phyloP scores from a whole-genome alignment of 1,140 invertebrate genomes.

The Trichonephila clavipes region DNA sequence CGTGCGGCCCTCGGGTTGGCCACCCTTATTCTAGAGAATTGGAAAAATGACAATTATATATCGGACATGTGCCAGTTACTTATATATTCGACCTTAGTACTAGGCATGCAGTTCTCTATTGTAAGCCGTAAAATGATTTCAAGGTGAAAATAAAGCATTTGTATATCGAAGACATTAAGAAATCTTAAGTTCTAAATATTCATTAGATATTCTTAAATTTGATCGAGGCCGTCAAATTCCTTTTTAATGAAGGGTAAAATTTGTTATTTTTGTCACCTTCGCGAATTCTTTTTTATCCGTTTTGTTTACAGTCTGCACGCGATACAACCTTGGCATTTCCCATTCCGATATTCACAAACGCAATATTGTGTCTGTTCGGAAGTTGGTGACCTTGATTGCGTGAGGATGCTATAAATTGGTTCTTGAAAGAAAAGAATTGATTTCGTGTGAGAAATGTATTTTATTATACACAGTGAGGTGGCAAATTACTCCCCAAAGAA shows the following conservation, averaged over 20 bases:
- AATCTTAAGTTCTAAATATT: not conserved
- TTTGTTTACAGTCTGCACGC: not conserved
- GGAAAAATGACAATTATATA: not conserved
- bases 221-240: not conserved
- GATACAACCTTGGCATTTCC: constrained; percentile 1
- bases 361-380: constrained; percentile 9
- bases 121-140: not conserved
- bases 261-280: not conserved
- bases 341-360: not conserved
- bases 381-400: constrained; percentile 25
- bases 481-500: not conserved
- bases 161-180: not conserved
- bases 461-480: not conserved
- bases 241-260: not conserved
- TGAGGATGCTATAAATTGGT: constrained; percentile 9
- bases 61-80: not conserved
- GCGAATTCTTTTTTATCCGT: not conserved
- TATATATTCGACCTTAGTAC: constrained; percentile 5
- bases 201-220: not conserved
- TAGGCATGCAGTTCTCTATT: not conserved
- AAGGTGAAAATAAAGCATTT: not conserved
- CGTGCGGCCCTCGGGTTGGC: no score
- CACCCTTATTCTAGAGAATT: no score
- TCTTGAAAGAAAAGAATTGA: not conserved
- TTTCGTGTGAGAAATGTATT: not conserved